A percentile compares a stretch with the other conserved stretches of the same genome.
Evolutionary conservation across 2,888 invertebrate species (phyloP).

Genomic region (Tipula lateralis): DNA sequence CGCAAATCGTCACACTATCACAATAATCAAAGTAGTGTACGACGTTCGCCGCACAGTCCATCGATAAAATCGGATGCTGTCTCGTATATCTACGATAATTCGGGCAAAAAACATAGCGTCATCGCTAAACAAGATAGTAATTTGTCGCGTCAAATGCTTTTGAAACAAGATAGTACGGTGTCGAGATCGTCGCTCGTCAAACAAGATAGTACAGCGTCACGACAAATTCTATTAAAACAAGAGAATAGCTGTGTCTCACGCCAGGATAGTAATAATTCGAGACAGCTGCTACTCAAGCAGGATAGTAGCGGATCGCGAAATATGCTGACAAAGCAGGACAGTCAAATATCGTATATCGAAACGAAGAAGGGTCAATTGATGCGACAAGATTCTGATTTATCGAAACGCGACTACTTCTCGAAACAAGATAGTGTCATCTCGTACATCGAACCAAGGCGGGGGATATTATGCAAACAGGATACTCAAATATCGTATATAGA

Average conservation of each 20-base stretch:
- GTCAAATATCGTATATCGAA: slow-evolving; percentile 49
- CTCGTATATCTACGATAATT: slow-evolving; percentile 54
- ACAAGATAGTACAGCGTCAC: slow-evolving; percentile 49
- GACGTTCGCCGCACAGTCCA: slow-evolving; percentile 54
- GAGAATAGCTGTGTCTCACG: slow-evolving; percentile 42
- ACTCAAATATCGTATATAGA: slow-evolving; percentile 41
- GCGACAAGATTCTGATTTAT: slow-evolving; percentile 38
- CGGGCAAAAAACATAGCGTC: slow-evolving; percentile 44
- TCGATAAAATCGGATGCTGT: slow-evolving; percentile 52
- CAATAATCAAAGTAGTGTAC: slow-evolving; percentile 61
- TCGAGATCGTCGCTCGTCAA: slow-evolving; percentile 45
- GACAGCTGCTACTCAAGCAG: slow-evolving; percentile 46
- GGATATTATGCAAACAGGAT: slow-evolving; percentile 40
- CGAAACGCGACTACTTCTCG: slow-evolving; percentile 41
- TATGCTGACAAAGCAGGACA: slow-evolving; percentile 48
- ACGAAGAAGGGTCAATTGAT: slow-evolving; percentile 41
- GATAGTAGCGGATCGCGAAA: slow-evolving; percentile 48
- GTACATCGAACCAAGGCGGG: slow-evolving; percentile 43
- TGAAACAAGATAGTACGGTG: slow-evolving; percentile 37
- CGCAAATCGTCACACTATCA: slow-evolving; percentile 82
- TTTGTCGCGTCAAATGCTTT: slow-evolving; percentile 41
- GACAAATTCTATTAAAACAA: slow-evolving; percentile 48
- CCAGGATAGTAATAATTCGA: slow-evolving; percentile 45
- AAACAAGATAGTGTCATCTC: slow-evolving; percentile 45
- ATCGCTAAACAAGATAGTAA: slow-evolving; percentile 49